These are phyloP conservation scores for Caenorhabditis inopinata DNA, from an alignment of 1,140 invertebrate genomes.

Conservation along the genomic window DNA sequence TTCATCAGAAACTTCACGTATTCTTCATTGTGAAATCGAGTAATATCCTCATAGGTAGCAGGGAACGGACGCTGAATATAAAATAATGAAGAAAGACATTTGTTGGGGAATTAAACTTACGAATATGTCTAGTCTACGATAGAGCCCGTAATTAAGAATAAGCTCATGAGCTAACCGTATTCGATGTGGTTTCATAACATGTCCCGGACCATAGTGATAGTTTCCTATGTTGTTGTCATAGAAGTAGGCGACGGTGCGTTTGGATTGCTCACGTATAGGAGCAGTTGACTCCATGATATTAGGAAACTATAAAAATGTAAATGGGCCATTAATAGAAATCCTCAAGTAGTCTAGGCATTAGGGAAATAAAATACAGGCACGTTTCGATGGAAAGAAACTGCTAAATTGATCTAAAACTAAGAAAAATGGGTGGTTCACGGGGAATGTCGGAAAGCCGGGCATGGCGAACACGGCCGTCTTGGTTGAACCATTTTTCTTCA, in stretches of 20 bases:
- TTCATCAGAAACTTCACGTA: conserved; percentile 94
- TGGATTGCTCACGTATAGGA: conserved; percentile 76
- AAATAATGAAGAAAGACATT: not conserved
- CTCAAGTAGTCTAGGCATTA: too few relatives aligned
- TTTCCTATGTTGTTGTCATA: conserved; percentile 98
- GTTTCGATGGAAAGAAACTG: too few relatives aligned
- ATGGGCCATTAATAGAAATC: too few relatives aligned
- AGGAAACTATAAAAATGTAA: too few relatives aligned
- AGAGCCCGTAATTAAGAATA: conserved; percentile 93
- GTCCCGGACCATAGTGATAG: conserved; percentile 98
- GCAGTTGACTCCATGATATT: too few relatives aligned
- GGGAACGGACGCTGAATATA: conserved; percentile 85
- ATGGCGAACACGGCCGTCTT: too few relatives aligned
- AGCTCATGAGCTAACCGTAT: conserved; percentile 98
- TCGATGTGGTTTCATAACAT: conserved; percentile 98
- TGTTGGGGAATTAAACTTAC: too few relatives aligned
- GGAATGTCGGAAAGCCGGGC: too few relatives aligned
- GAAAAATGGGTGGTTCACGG: too few relatives aligned
- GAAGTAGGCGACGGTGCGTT: conserved; percentile 93
- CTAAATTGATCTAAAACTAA: too few relatives aligned
- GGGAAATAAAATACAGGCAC: too few relatives aligned
- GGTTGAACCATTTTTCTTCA: too few relatives aligned
- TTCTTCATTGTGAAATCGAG: conserved; percentile 98
- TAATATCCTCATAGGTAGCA: conserved; percentile 99
- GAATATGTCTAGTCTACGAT: conserved; percentile 98